Evolutionary conservation across 2,113 vertebrate genomes (phyloP).

Genomic region (Indri indri): DNA sequence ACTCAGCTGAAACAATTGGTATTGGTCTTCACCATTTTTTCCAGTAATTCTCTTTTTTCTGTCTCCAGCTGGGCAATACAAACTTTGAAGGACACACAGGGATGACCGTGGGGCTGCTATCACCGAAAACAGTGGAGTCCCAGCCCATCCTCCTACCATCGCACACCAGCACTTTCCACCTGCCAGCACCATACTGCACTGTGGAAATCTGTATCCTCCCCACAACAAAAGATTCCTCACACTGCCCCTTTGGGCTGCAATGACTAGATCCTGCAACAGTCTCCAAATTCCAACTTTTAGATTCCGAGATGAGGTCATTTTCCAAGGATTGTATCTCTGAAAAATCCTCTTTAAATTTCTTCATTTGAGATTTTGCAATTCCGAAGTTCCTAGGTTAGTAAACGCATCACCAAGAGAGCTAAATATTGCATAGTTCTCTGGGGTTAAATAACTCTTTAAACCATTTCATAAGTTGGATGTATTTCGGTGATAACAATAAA

Average conservation of each 20-base stretch:
- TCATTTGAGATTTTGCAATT: conserved; percentile 37
- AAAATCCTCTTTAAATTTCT: neutral
- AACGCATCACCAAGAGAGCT: neutral
- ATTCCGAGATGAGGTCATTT: conserved; percentile 33
- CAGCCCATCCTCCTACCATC: neutral
- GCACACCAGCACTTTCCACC: neutral
- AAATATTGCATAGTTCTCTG: conserved; percentile 1
- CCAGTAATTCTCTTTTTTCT: conserved; percentile 24
- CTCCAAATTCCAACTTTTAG: neutral
- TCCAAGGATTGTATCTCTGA: conserved; percentile 23
- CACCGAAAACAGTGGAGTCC: neutral
- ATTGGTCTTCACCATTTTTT: neutral
- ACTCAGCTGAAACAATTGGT: neutral
- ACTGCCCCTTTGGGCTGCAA: neutral
- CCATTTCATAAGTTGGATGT: neutral
- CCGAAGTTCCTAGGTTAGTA: neutral
- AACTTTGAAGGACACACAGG: conserved; percentile 13
- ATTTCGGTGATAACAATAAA: neutral
- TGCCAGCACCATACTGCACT: neutral
- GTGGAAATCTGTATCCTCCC: neutral
- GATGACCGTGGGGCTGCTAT: neutral
- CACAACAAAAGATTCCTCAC: neutral
- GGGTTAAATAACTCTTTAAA: conserved; percentile 20
- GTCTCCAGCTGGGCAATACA: neutral
- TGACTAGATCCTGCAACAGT: neutral